These are phyloP conservation scores for Metalampra italica DNA, from an alignment of 2,888 invertebrate genomes.

Conservation along the genomic window DNA sequence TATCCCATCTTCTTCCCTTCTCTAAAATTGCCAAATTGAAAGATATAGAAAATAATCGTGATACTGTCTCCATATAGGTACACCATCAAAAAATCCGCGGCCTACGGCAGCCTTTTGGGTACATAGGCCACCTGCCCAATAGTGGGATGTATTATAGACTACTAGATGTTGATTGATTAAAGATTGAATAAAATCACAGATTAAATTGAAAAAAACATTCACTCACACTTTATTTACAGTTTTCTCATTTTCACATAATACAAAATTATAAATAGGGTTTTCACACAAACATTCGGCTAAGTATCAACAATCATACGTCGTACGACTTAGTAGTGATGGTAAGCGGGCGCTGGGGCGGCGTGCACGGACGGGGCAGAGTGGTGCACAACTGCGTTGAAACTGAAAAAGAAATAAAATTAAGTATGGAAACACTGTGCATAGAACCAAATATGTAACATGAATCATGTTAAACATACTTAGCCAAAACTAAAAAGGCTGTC, in stretches of 20 bases:
- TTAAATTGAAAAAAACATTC: slow-evolving; percentile 10
- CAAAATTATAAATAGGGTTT: slow-evolving; percentile 36
- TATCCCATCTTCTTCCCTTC: too few relatives aligned
- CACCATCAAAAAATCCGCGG: too few relatives aligned
- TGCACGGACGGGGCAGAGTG: slow-evolving; percentile 45
- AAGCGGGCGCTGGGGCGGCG: slow-evolving; percentile 31
- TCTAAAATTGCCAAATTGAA: too few relatives aligned
- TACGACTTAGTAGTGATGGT: slow-evolving; percentile 39
- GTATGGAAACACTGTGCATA: not conserved
- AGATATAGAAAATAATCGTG: too few relatives aligned
- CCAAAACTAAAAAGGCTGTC: too few relatives aligned
- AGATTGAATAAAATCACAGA: not conserved
- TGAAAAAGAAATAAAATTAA: slow-evolving; percentile 27
- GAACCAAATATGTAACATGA: too few relatives aligned
- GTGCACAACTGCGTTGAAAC: slow-evolving; percentile 73
- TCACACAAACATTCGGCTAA: slow-evolving; percentile 14
- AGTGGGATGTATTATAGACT: too few relatives aligned
- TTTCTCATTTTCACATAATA: slow-evolving; percentile 23
- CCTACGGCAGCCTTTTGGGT: too few relatives aligned
- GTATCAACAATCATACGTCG: not conserved
- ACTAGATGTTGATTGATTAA: too few relatives aligned
- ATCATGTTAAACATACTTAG: too few relatives aligned
- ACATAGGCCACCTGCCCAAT: too few relatives aligned
- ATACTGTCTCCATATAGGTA: too few relatives aligned
- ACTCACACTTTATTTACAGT: slow-evolving; percentile 32